phyloP scores from a whole-genome alignment of 2,797 vertebrate genomes.

The Siniperca scherzeri region DNA sequence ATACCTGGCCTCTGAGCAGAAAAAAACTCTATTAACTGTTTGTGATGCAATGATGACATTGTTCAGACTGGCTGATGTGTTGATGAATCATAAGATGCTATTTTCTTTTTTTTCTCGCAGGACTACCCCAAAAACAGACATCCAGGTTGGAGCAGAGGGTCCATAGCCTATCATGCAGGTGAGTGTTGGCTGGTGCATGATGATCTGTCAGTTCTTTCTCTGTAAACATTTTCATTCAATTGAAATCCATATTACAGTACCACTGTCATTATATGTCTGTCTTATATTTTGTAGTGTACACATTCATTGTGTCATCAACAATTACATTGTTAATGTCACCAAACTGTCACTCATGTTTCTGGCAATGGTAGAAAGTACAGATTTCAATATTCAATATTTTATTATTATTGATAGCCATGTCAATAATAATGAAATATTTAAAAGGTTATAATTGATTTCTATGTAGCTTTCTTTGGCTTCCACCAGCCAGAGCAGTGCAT shows the following conservation, averaged over 20 bases:
- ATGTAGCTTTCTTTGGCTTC: not conserved
- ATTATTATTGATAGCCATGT: not conserved
- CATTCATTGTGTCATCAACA: not conserved
- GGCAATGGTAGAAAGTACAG: not conserved
- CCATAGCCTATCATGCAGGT: conserved; percentile 97
- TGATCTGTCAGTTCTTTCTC: not conserved
- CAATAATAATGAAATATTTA: not conserved
- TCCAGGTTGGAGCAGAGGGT: conserved; percentile 96
- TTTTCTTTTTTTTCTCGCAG: conserved; percentile 74
- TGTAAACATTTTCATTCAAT: not conserved
- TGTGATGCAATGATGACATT: not conserved
- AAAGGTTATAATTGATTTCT: not conserved
- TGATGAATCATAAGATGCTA: not conserved
- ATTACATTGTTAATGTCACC: not conserved
- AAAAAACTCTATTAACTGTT: too few relatives aligned
- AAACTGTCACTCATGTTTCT: not conserved
- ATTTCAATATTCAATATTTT: not conserved
- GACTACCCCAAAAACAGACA: conserved; percentile 97
- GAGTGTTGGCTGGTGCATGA: conserved; percentile 43
- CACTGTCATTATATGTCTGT: not conserved
- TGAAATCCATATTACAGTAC: not conserved
- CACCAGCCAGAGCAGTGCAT: not conserved
- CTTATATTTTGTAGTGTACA: not conserved
- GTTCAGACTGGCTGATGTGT: not conserved
- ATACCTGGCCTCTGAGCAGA: not conserved